Conservation (phyloP, 2,797 vertebrate species). For the Microhierax caerulescens region DNA sequence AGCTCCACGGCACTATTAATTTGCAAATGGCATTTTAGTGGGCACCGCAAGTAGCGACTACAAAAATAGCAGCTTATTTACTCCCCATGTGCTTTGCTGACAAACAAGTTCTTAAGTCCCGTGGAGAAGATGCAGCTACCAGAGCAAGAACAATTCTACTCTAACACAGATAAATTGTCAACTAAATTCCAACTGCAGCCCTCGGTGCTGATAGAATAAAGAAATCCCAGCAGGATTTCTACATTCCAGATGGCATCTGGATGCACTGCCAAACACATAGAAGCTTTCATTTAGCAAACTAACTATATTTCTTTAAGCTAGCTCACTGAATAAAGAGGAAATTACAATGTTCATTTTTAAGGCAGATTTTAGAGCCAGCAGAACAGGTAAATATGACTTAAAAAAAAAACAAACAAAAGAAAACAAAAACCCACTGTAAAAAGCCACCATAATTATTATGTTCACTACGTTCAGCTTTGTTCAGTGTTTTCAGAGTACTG, state of each 20-base stretch:
- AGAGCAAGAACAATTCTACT: neutral
- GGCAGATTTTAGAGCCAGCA: neutral
- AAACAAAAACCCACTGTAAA: neutral
- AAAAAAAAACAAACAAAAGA: too few relatives aligned
- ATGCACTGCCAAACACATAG: neutral
- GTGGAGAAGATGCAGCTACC: neutral
- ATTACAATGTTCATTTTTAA: accelerated
- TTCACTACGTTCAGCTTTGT: accelerated
- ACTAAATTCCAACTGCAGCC: neutral
- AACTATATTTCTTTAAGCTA: neutral
- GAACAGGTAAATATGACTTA: neutral
- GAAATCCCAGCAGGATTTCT: neutral
- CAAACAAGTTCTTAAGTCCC: neutral
- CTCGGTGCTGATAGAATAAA: neutral
- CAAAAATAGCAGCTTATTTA: neutral
- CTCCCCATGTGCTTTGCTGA: neutral
- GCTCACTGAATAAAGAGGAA: neutral
- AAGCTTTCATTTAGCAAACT: neutral
- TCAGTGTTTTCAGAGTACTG: neutral
- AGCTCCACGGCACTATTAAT: neutral
- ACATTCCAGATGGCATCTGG: neutral
- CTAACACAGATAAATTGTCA: neutral
- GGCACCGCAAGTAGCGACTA: accelerated
- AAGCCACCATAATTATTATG: accelerated
- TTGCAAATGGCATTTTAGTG: neutral